Evolutionary conservation across 2,797 vertebrate genomes (phyloP), one percentile per base, ranked within the genome.

Genomic region (Semaprochilodus insignis): DNA sequence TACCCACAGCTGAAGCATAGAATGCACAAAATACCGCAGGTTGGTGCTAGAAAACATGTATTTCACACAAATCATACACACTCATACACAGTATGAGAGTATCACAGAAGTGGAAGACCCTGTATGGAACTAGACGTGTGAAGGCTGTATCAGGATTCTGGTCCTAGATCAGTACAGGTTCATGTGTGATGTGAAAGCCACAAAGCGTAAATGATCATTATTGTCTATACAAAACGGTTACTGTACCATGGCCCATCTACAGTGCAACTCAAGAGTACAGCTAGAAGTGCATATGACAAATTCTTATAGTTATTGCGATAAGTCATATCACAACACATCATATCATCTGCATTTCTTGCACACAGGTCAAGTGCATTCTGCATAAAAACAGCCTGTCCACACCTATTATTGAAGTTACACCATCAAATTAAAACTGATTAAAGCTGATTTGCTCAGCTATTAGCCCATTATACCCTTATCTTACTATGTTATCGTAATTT

Each of bases 171-270:
- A 23, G 7, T 13, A 27, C 13, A 62, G 8, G 23, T 31, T 31
- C 13, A 14, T 65, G 16, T 52, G 7, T 31, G 62, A 80, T 77
- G 83, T 54, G 80, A 84, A 84, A 84, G 67, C 65, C 73, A 73
- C 17, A 7, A 60, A 62, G 65, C 34, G 76, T 52, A 77, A 77
- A 51, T 14, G 16, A 34, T 48, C n/a, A 11, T 34, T 14, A 0
- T n/a, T 55, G 8, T 19, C 44, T 1, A 40, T 82, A 63, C 27
- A 80, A 77, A 82, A 84, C 40, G 73, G 81, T 25, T 71, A 6
- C 4, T 55, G 3, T 17, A n/a, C 11, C 23, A 25, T 2, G 13
- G 27, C 66, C 15, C 57, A 72, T 51, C 21, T 63, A 36, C 51
- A 3, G 40, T 59, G 25, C 15, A 52, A 60, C 17, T 13, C 36